Conservation (phyloP, 2,797 vertebrate species). For the Myiothlypis coronata region DNA sequence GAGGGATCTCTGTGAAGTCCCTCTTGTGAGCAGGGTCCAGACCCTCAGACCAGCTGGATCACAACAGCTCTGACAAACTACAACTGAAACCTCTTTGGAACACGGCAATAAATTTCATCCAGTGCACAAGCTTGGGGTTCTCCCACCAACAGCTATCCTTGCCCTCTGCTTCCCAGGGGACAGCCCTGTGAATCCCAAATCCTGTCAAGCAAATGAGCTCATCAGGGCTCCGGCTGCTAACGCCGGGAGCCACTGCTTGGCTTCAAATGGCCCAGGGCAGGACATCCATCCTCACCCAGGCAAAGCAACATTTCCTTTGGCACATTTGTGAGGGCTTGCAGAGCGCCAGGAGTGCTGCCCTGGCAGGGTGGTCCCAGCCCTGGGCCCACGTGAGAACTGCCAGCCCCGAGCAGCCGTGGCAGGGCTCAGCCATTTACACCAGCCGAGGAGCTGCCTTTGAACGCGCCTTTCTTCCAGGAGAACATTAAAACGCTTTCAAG, state of each 20-base stretch:
- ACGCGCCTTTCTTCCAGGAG: not conserved
- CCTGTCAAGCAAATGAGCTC: not conserved
- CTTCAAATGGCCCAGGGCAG: not conserved
- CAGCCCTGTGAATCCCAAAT: not conserved
- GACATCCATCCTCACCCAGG: not conserved
- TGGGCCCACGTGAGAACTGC: not conserved
- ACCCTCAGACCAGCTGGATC: not conserved
- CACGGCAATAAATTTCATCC: accelerated
- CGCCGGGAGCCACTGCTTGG: accelerated
- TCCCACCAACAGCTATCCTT: not conserved
- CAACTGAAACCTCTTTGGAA: not conserved
- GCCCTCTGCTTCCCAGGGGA: not conserved
- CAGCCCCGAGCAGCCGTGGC: not conserved
- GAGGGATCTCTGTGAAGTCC: not conserved
- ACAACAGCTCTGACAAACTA: not conserved
- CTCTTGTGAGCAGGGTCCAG: not conserved
- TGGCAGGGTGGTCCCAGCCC: not conserved
- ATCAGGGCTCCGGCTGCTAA: not conserved
- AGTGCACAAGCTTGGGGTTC: accelerated
- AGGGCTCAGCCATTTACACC: slow-evolving; percentile 8
- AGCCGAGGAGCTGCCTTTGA: slow-evolving; percentile 6
- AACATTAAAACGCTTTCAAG: not conserved
- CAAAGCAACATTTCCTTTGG: not conserved
- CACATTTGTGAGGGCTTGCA: accelerated
- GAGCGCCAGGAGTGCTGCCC: accelerated